Base-by-base conservation (phyloP, 2,797 vertebrate genomes). In the Meriones psammophilus region DNA sequence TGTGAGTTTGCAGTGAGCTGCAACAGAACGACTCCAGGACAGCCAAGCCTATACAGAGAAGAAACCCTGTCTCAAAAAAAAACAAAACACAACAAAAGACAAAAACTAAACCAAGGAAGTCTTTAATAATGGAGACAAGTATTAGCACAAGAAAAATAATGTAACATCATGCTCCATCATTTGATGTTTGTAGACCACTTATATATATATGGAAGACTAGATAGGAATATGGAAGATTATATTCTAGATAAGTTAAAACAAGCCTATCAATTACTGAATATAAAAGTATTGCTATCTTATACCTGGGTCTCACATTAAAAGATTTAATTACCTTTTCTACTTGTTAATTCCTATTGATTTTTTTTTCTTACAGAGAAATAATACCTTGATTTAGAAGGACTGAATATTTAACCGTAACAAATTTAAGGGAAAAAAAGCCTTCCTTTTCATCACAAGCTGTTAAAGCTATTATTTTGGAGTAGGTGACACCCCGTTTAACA, bases 401-500 rank as follows among this genome's bases (percentile, higher is more conserved):
- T 95, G 98, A 98, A 98, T 98, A 98, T 98, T 98, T 98, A 99
- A 97, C 96, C 96, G 97, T 97, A 98, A 98, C 98, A 98, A 98
- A 95, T 98, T 98, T 95, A 92, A 97, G 96, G 39, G 54, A 30
- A 96, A 98, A 42, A 96, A 98, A 94, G 97, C 91, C 97, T 98
- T 97, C 97, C 89, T 97, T 98, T 98, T 98, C 98, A 98, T 98
- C 98, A 98, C 98, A 99, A 99, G 98, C 99, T 99, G 98, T 99
- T 99, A 99, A 99, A 98, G 98, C 99, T 98, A 98, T 99, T 99
- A 99, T 99, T 99, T 98, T 99, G 98, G 98, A 98, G 98, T 99
- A 99, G 98, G 98, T 99, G 98, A 99, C 98, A 99, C 99, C 98
- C 98, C 97, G 98, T 99, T 99, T 99, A 99, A 99, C 98, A 99